Conservation (phyloP, 2,797 vertebrate species). For the Notamacropus eugenii region DNA sequence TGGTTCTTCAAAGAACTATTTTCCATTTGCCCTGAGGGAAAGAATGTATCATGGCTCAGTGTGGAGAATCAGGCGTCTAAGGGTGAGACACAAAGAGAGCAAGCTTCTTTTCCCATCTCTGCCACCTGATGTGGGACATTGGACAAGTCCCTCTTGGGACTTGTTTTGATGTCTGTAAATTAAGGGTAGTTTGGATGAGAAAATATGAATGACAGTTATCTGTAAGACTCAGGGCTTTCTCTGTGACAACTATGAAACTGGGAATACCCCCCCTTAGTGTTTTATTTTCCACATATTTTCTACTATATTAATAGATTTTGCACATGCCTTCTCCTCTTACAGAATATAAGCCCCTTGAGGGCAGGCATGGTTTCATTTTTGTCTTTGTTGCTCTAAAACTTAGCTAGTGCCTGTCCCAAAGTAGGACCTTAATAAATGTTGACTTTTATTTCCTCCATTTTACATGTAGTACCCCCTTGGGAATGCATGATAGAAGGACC, state of each 20-base stretch:
- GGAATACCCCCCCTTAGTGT: neutral
- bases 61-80: neutral
- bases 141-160: neutral
- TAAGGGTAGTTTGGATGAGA: neutral
- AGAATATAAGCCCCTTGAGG: neutral
- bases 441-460: neutral
- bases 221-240: neutral
- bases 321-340: neutral
- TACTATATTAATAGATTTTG: neutral
- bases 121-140: neutral
- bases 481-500: neutral
- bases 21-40: neutral
- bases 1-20: neutral
- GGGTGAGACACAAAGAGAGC: neutral
- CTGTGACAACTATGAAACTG: neutral
- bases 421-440: neutral
- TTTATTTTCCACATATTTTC: neutral
- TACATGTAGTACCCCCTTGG: neutral
- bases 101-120: neutral
- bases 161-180: neutral
- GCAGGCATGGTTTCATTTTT: neutral
- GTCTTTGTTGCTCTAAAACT: neutral
- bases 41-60: neutral
- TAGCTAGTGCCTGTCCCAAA: neutral
- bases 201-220: neutral